Percentiles rank a stretch among this genome's conserved stretches.
phyloP scores from a whole-genome alignment of 37 sponge, comb jelly and placozoan species.

The Haliclona indistincta region DNA sequence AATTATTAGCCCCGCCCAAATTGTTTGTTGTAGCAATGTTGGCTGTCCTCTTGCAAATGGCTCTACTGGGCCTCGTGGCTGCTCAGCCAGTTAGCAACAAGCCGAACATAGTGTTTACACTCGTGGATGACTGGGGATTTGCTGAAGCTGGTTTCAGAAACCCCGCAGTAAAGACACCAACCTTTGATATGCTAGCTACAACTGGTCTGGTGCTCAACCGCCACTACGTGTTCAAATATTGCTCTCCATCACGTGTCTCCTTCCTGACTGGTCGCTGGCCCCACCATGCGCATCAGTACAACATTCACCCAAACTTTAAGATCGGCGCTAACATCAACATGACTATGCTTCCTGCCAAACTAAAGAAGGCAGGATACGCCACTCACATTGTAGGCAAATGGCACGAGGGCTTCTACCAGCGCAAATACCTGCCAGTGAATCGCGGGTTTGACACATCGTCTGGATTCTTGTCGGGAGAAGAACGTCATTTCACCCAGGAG shows the following conservation, averaged over 20 bases:
- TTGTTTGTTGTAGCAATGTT: too few species aligned
- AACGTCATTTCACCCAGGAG: constrained; percentile 44
- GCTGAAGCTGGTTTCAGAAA: constrained; percentile 38
- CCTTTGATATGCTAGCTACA: constrained; percentile 30
- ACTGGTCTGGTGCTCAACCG: constrained; percentile 30
- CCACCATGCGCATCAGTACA: constrained; percentile 38
- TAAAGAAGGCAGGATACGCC: too few species aligned
- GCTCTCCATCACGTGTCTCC: constrained; percentile 50
- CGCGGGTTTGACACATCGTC: constrained; percentile 54
- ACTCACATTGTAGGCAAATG: constrained; percentile 57
- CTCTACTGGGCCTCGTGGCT: too few species aligned
- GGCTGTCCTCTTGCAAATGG: too few species aligned
- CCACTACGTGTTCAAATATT: constrained; percentile 41
- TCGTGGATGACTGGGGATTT: constrained; percentile 48
- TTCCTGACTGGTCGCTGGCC: constrained; percentile 59
- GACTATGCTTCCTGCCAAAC: too few species aligned
- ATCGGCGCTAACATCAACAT: too few species aligned
- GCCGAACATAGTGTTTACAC: constrained; percentile 41
- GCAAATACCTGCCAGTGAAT: constrained; percentile 35
- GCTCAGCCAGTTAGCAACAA: too few species aligned
- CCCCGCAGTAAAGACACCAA: constrained; percentile 29
- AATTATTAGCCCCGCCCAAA: too few species aligned
- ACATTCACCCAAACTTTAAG: not conserved
- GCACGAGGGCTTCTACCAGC: constrained; percentile 53
- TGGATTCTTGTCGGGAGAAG: constrained; percentile 37